Evolutionary conservation across 92 coral and sea anemone species (phyloP), one percentile per base, ranked within the genome.

Genomic region (Palythoa grandiflora): DNA sequence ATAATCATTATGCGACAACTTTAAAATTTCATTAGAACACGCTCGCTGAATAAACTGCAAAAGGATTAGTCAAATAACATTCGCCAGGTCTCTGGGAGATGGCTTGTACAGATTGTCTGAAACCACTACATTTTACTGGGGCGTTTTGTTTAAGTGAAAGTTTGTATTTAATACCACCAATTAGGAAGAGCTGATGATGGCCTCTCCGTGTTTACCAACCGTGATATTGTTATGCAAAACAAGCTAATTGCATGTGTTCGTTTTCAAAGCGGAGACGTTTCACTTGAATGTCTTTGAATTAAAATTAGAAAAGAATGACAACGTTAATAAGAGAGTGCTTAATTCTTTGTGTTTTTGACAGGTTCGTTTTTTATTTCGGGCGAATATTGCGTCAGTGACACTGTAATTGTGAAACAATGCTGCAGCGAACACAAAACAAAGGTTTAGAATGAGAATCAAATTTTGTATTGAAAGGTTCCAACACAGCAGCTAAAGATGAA

Each of bases 91-190:
- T 36, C 8, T 81, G 40, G 54, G 39, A 81, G 44, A 47, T 5
- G 2, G 16, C 6, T 15, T 3, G 47, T 35, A 35, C 73, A 20
- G 73, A 3, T 19, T 35, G 84, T 80, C 88, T 81, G 88, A 91
- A 91, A 79, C 76, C 84, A 83, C 83, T 89, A 28, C 28, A 28
- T 88, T 89, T 87, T 87, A 92, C 87, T 88, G 86, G 89, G 91
- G 80, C 93, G 75, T 73, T 66, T 87, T 88, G 77, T 70, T 93
- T 84, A 93, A 91, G 91, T 90, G 90, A 92, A 89, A 89, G 75
- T 68, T 57, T 77, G 53, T 53, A 89, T 84, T 28, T 28, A 28
- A 28, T 72, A 84, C 88, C 71, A 14, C 85, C 92, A 92, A 89
- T 92, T 78, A 89, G 47, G 72, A 79, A 60, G 60, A 47, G 44